Base-by-base conservation (phyloP, 1,140 invertebrate species). In the Pseudobourletiella spinata region DNA sequence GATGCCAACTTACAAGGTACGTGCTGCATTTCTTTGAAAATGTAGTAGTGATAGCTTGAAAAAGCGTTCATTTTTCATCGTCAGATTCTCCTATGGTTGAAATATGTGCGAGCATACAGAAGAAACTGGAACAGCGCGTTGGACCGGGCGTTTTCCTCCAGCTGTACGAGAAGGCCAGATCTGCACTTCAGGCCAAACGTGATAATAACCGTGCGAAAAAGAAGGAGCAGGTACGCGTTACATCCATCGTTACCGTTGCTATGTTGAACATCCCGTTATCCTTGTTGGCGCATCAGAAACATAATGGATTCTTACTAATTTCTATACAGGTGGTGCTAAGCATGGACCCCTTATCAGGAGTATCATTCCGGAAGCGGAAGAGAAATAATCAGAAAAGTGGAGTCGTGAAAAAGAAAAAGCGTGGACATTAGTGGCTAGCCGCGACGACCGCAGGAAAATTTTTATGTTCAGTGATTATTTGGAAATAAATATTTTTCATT, bases 181-280 rank as follows among this genome's bases (percentile, higher is more conserved):
- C 20, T 28, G 20, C 11, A 11, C 20, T 54, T 11, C 20, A 28
- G 11, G 25, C 14, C 16, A 54, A 28, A 11, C 50, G 50, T 8
- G 25, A 26, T 8, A 54, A 54, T 26, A 30, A 26, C 30, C 50
- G 50, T 14, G 50, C 50, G 6, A 54, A 28, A 20, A 54, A 54
- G 20, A 54, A 54, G 20, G 50, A 54, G 25, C 50, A 30, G 24
- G 28, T 54, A n/a, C n/a, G n/a, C n/a, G n/a, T n/a, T n/a, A n/a
- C n/a, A n/a, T n/a, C n/a, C n/a, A n/a, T n/a, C n/a, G n/a, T n/a
- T n/a, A n/a, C n/a, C n/a, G n/a, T n/a, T n/a, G n/a, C n/a, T n/a
- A n/a, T n/a, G n/a, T n/a, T n/a, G n/a, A n/a, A n/a, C n/a, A n/a
- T n/a, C n/a, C n/a, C n/a, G n/a, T n/a, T n/a, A n/a, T n/a, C n/a